These are phyloP conservation scores for Numenius phaeopus DNA, from an alignment of 2,797 vertebrate species.

Conservation along the genomic window DNA sequence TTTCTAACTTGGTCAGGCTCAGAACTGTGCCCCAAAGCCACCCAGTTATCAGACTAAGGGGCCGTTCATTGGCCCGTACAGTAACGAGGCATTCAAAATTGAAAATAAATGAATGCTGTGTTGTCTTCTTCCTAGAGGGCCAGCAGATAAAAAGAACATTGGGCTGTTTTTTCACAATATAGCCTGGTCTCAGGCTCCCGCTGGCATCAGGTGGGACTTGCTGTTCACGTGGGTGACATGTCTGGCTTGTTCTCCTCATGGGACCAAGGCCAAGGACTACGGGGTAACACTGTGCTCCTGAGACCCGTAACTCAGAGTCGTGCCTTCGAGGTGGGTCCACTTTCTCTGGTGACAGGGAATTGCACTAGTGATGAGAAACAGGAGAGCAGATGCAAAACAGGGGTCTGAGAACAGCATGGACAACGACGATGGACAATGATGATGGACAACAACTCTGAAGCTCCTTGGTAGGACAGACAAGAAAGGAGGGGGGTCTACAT, in stretches of 20 bases:
- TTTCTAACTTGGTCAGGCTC: background rate
- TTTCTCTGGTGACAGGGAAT: background rate
- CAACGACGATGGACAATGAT: fast-evolving
- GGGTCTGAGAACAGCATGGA: background rate
- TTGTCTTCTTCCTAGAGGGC: background rate
- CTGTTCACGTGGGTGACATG: fast-evolving
- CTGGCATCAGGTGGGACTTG: background rate
- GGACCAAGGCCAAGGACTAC: background rate
- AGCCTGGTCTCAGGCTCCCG: background rate
- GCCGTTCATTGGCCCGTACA: background rate
- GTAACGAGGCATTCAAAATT: background rate
- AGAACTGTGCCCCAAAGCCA: background rate
- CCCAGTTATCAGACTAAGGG: background rate
- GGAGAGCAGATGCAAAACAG: background rate
- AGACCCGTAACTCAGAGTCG: fast-evolving
- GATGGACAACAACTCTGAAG: background rate
- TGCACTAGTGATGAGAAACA: background rate
- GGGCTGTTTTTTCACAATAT: background rate
- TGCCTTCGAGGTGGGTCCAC: background rate
- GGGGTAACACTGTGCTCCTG: background rate
- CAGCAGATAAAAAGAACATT: background rate
- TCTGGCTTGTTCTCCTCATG: background rate
- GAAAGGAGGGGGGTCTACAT: too few relatives aligned
- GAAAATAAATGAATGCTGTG: background rate
- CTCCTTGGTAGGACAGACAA: background rate